A percentile compares a stretch with the other conserved stretches of the same genome.
phyloP scores from a whole-genome alignment of 2,797 vertebrate species.

The Clarias fuscus region DNA sequence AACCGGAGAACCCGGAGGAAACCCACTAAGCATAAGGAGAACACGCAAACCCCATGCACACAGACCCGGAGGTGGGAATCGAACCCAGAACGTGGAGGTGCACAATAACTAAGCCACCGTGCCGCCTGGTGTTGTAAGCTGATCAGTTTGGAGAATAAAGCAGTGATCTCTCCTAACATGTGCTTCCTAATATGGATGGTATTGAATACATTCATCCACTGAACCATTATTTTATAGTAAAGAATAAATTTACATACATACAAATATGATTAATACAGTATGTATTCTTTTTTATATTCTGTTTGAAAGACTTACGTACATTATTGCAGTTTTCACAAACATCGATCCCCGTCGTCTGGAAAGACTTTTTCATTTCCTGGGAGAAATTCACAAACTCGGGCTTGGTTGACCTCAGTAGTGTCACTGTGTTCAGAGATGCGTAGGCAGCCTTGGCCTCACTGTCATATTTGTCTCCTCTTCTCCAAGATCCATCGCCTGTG shows the following conservation, averaged over 20 bases:
- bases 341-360: constrained; percentile 68
- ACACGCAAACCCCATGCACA: too few relatives aligned
- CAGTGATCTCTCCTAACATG: background rate
- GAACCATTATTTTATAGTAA: background rate
- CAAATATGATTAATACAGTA: background rate
- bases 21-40: too few relatives aligned
- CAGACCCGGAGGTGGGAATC: too few relatives aligned
- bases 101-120: too few relatives aligned
- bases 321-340: constrained; percentile 79
- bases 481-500: constrained; percentile 94
- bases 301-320: constrained; percentile 80
- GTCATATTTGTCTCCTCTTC: constrained; percentile 89
- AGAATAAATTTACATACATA: background rate
- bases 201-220: background rate
- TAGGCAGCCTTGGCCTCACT: constrained; percentile 89
- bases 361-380: constrained; percentile 86
- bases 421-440: constrained; percentile 87
- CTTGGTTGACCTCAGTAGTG: constrained; percentile 90
- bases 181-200: background rate
- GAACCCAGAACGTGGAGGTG: too few relatives aligned
- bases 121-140: too few relatives aligned
- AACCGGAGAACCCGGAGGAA: too few relatives aligned
- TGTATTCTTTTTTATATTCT: background rate
- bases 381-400: constrained; percentile 96
- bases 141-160: background rate